Conservation (phyloP, 2,113 vertebrate genomes). For the Cathartes aura region DNA sequence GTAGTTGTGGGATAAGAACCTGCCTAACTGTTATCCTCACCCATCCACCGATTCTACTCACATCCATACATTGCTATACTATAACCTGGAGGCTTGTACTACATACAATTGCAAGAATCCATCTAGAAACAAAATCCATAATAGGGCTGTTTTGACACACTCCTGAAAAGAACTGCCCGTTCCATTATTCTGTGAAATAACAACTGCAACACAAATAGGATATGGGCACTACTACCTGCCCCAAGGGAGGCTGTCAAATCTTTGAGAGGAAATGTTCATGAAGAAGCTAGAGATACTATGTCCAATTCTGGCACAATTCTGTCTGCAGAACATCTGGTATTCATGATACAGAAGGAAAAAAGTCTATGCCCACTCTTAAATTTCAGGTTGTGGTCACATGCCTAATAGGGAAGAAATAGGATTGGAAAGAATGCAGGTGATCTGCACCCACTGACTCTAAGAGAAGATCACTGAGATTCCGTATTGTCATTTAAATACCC, state of each 20-base stretch:
- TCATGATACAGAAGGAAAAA: neutral
- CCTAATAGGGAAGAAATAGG: neutral
- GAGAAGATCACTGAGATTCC: neutral
- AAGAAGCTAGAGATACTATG: neutral
- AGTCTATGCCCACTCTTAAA: neutral
- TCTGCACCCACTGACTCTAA: neutral
- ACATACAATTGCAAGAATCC: neutral
- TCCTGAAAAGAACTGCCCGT: neutral
- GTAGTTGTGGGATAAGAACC: neutral
- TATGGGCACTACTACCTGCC: neutral
- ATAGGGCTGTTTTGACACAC: neutral
- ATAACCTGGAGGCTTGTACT: neutral
- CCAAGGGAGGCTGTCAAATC: neutral
- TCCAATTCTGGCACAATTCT: neutral
- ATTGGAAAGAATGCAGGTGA: neutral
- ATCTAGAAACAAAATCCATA: neutral
- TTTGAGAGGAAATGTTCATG: neutral
- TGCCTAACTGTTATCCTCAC: neutral
- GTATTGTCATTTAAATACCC: neutral
- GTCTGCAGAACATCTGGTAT: neutral
- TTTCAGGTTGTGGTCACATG: neutral
- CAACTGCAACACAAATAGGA: neutral
- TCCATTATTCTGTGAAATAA: neutral
- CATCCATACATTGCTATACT: neutral
- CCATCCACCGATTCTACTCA: neutral